These are phyloP conservation scores for Neoscelio sp. DNA, from an alignment of 2,888 invertebrate species.

Conservation along the genomic window DNA sequence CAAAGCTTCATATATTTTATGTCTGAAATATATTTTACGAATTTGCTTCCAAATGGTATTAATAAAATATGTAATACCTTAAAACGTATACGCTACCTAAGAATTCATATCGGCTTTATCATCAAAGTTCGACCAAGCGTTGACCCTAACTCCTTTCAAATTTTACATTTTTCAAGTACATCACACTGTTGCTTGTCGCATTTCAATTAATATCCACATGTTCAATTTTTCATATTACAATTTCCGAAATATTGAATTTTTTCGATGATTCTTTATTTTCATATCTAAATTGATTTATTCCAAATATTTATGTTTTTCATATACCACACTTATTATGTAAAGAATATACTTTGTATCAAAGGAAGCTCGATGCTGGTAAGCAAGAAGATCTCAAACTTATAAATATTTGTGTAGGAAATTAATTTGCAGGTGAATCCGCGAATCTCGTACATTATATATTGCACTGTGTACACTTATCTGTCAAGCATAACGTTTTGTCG, in stretches of 20 bases:
- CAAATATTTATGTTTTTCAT: no score
- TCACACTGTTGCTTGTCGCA: not conserved
- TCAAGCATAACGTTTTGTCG: constrained; percentile 1
- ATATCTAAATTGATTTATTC: no score
- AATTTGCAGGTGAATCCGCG: not conserved
- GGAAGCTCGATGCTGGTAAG: no score
- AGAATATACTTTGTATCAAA: not conserved
- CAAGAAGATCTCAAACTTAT: not conserved
- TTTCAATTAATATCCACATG: not conserved
- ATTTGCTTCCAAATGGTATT: not conserved
- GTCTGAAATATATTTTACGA: not conserved
- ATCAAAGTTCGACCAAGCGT: constrained; percentile 45
- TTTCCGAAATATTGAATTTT: no score
- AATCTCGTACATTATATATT: not conserved
- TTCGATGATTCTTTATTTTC: no score
- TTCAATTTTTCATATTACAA: not conserved
- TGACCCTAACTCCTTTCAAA: constrained; percentile 47
- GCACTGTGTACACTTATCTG: not conserved
- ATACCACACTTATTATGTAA: no score
- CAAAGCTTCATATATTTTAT: no score
- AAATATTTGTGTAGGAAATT: constrained; percentile 8
- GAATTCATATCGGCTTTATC: not conserved
- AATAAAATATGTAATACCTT: not conserved
- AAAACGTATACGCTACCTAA: not conserved
- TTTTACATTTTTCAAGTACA: constrained; percentile 20